Percentiles rank a stretch among this genome's conserved stretches.
Conservation (phyloP, 2,113 vertebrate species). For the Tenrec ecaudatus region DNA sequence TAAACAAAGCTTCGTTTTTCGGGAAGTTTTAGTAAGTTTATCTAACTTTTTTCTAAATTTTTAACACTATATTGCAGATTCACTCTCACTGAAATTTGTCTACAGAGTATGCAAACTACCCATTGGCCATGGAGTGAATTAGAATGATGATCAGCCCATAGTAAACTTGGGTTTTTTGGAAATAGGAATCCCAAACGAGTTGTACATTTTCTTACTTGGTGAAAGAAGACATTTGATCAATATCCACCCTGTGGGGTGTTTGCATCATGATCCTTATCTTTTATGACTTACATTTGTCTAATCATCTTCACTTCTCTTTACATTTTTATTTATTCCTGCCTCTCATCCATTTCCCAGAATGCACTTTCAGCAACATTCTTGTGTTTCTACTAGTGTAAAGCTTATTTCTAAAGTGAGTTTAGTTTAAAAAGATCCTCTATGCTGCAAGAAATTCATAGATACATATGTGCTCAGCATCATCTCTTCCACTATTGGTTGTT, state of each 20-base stretch:
- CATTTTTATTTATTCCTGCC: neutral
- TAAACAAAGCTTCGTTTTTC: conserved; percentile 12
- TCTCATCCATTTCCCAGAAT: neutral
- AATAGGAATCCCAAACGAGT: neutral
- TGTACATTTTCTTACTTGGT: neutral
- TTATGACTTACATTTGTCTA: neutral
- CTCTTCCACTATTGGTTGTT: neutral
- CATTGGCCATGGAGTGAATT: neutral
- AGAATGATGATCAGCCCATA: neutral
- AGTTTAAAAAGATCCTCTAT: conserved; percentile 10
- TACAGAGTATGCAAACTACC: neutral
- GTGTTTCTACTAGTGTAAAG: neutral
- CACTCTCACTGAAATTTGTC: neutral
- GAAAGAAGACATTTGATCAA: neutral
- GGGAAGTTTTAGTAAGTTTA: conserved; percentile 4
- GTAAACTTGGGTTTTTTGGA: neutral
- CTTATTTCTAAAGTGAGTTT: conserved; percentile 1
- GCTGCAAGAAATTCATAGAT: neutral
- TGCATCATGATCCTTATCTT: neutral
- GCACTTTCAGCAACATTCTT: conserved; percentile 10
- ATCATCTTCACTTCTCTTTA: conserved; percentile 7
- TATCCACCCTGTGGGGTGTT: neutral
- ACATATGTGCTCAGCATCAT: neutral
- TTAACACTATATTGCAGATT: neutral
- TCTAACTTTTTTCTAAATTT: conserved; percentile 29